Evolutionary conservation across 2,113 vertebrate genomes (phyloP), one percentile per base, ranked within the genome.

Genomic region (Phylloscopus trochilus): DNA sequence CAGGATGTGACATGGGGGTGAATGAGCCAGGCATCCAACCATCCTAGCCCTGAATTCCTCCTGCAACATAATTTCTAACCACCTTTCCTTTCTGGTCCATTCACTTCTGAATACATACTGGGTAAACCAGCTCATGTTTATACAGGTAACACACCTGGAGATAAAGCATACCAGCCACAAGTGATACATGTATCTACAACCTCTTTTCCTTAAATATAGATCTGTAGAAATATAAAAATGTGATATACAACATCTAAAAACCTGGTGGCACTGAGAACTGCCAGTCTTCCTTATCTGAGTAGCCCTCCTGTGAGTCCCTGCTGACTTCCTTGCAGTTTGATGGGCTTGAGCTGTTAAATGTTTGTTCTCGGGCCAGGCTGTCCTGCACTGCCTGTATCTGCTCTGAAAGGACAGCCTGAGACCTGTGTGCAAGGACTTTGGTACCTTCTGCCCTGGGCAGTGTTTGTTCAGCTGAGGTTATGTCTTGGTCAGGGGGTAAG

Each of bases 1-100:
- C 31, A 60, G 86, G 24, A n/a, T 1, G 1, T 1, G 3, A 39
- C 18, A 30, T 3, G 9, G 39, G 19, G 17, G 22, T 5, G 5
- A 70, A 70, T 33, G 17, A 68, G 56, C 22, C 60, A 58, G 59
- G 35, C 30, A 39, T 21, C 10, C 64, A 83, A 4, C 15, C 46
- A 70, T 43, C 20, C 14, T 1, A 59, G 26, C 26, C 60, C 77
- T 46, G 39, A 53, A 60, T 76, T 94, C 58, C 59, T 73, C 5
- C 56, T 51, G 33, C 27, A 70, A 12, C 16, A n/a, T 59, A 21
- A 37, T 80, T 81, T 86, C 68, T 66, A 69, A 46, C 24, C 11
- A n/a, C 44, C 35, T n/a, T 92, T 72, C 41, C 33, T 47, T 66
- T 76, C 53, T 92, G 49, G 17, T 72, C 46, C 27, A 9, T 53